Evolutionary conservation across 2,797 vertebrate genomes (phyloP).

Genomic region (Craterocephalus amniculus): DNA sequence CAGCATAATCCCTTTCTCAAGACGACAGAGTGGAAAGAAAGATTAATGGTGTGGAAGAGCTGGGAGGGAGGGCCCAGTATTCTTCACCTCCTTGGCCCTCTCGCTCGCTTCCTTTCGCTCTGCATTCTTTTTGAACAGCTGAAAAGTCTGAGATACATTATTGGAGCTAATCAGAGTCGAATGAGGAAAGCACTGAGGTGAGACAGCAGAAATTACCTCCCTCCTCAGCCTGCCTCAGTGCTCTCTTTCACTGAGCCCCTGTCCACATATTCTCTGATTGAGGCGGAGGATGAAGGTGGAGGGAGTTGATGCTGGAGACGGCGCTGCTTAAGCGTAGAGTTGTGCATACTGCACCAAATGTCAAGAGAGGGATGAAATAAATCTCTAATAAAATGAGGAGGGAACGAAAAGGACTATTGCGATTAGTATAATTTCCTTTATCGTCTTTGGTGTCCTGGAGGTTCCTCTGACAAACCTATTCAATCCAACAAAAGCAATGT

Average conservation of each 20-base stretch:
- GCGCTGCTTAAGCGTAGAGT: constrained; percentile 20
- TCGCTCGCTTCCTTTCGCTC: constrained; percentile 54
- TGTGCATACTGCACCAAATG: constrained; percentile 26
- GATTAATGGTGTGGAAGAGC: constrained; percentile 70
- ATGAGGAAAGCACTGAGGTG: constrained; percentile 93
- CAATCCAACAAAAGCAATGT: constrained; percentile 4
- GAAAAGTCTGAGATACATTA: constrained; percentile 91
- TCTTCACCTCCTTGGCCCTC: constrained; percentile 54
- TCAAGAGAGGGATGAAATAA: constrained; percentile 46
- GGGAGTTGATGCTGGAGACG: constrained; percentile 16
- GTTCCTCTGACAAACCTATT: constrained; percentile 10
- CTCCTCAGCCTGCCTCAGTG: constrained; percentile 78
- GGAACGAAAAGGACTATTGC: constrained; percentile 41
- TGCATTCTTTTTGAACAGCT: constrained; percentile 78
- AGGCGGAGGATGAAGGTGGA: constrained; percentile 47
- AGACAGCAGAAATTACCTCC: constrained; percentile 90
- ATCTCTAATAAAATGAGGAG: constrained; percentile 44
- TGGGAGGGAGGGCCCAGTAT: constrained; percentile 47
- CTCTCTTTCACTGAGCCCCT: constrained; percentile 78
- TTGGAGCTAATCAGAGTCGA: constrained; percentile 92
- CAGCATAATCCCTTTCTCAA: constrained; percentile 63
- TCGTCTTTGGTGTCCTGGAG: constrained; percentile 3
- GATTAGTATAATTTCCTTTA: constrained; percentile 48
- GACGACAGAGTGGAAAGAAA: constrained; percentile 52
- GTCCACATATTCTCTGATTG: constrained; percentile 64